Base-by-base conservation (phyloP, 2,888 invertebrate genomes). In the Argyresthia goedartella region DNA sequence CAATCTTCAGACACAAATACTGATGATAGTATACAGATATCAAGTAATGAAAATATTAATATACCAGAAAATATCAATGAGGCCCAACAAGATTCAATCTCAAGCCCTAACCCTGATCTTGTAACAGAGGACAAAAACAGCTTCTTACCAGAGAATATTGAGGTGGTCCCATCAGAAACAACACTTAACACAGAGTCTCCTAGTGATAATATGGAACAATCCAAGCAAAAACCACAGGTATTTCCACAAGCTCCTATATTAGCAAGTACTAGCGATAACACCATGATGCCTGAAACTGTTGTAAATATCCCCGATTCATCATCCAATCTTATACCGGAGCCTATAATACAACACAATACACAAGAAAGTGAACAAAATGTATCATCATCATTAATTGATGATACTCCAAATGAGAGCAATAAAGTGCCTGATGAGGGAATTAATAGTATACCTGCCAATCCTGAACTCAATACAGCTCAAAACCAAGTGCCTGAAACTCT, bases 291-390 rank as follows among this genome's bases (percentile, higher is more conserved):
- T 49, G 57, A 57, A 39, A 55, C 53, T 33, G 51, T 60, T 34
- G 50, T 55, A 54, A 56, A 71, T 60, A 63, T 69, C 54, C 64
- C 69, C 60, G 65, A 69, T 25, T 25, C 25, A 25, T 25, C 25
- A 25, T 25, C 25, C 25, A 25, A 25, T 25, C 2, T 25, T 25
- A 25, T 25, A 2, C 25, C 3, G 25, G 6, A 25, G 25, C 25
- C 25, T 6, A 25, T 25, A 25, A 25, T 25, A 25, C 3, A 25
- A 25, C 25, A 25, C 25, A 25, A 25, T 6, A 25, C 47, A 55
- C 50, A 58, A 25, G 65, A 66, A 42, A 63, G 57, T 55, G 75
- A 74, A 60, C 62, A 64, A 57, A 76, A 73, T 59, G 58, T 55
- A 52, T 69, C 71, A 54, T 53, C 60, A 14, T 59, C 53, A 47